Base-by-base conservation (phyloP, 1,140 invertebrate species). In the Tetranychus cinnabarinus region DNA sequence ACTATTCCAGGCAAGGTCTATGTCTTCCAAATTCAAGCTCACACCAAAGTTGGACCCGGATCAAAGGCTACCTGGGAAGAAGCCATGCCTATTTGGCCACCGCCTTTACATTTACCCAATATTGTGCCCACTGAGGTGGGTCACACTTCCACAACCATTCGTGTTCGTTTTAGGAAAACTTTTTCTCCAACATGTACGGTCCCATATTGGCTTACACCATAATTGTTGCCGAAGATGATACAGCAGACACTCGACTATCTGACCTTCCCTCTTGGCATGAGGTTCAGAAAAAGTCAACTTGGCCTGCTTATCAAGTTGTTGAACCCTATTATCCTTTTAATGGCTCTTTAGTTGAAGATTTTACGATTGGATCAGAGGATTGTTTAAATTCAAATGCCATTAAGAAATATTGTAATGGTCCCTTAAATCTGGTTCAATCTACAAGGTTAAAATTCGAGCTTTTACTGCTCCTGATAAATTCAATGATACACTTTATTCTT, bases 401-500 rank as follows among this genome's bases (percentile, higher is more conserved):
- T 10, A 31, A 58, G 15, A 59, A 34, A 37, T 91, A 88, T 69
- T 92, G 88, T 72, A 93, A 96, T 74, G 91, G 90, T 3, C 84
- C 87, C 2, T 72, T 96, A 2, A 89, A 72, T 82, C 87, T 35
- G 87, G 85, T 61, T 83, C 88, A n/a, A 82, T 81, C 0, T 95
- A 93, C 73, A 80, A 80, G 67, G 82, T 95, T 2, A 93, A 92
- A 77, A 82, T 95, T 56, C 78, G 91, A 63, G 91, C 89, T 6
- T 95, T 89, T 70, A 95, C 90, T 33, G 84, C 83, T 2, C 79
- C 81, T 5, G 86, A 90, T 69, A 90, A 91, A 72, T 93, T 87
- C 69, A 86, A 84, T 7, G 91, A 96, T 67, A 95, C 90, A 1
- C 81, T 79, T 62, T 95, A 88, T 72, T 88, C 86, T 69, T 82